A percentile compares a stretch with the other conserved stretches of the same genome.
phyloP scores from a whole-genome alignment of 2,888 invertebrate genomes.

The Andrena hattorfiana region DNA sequence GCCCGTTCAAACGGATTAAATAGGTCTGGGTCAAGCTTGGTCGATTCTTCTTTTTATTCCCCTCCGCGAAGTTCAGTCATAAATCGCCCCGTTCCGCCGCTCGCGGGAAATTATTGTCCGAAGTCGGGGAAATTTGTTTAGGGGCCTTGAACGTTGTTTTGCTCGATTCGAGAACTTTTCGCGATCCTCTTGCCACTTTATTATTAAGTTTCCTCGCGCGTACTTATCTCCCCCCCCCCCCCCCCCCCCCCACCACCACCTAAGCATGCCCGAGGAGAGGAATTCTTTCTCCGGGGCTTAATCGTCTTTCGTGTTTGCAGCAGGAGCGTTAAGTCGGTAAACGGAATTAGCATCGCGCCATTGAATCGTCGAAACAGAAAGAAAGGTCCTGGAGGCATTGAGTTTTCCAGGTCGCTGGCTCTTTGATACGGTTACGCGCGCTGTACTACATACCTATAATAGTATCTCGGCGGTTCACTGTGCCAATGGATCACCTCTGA shows the following conservation, averaged over 20 bases:
- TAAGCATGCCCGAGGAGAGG: neutral
- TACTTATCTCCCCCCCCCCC: neutral
- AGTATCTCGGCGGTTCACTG: no score
- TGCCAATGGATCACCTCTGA: no score
- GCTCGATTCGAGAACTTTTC: conserved; percentile 7
- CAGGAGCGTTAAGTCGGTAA: conserved; percentile 5
- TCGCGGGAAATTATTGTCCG: conserved; percentile 43
- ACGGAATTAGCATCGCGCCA: conserved; percentile 10
- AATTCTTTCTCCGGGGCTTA: neutral
- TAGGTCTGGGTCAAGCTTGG: conserved; percentile 57
- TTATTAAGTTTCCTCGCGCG: conserved; percentile 13
- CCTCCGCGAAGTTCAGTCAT: conserved; percentile 50
- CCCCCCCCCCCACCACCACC: no score
- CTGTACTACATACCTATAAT: no score
- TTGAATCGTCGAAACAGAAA: neutral
- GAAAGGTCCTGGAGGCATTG: no score
- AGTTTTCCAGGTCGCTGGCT: no score
- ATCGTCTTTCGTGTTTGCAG: neutral
- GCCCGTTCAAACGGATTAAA: conserved; percentile 63
- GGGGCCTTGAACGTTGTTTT: neutral
- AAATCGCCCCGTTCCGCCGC: conserved; percentile 36
- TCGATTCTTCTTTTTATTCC: conserved; percentile 49
- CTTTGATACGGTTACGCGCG: no score
- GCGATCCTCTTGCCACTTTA: conserved; percentile 1
- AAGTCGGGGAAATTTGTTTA: conserved; percentile 25